Evolutionary conservation across 64 coral and sea anemone species (phyloP), one percentile per base, ranked within the genome.

Genomic region (Montipora sp.): DNA sequence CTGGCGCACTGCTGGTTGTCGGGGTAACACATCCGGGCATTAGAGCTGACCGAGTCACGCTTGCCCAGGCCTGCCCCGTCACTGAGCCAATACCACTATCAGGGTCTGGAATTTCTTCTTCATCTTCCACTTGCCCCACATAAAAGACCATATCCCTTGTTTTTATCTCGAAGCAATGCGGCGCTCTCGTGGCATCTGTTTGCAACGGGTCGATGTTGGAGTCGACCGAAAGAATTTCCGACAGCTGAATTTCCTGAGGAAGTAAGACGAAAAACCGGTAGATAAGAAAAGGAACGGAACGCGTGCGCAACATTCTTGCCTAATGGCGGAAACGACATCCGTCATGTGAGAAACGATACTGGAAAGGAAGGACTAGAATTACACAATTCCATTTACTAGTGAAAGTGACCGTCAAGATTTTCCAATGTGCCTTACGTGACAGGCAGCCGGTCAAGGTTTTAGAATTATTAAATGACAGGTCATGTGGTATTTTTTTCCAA

Each of bases 141-240:
- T 94, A 97, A 66, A 94, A 97, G 8, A 97, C 48, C 83, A 94
- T 90, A 46, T 93, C 90, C 27, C 95, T 87, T 77, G 95, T 96
- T 80, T 97, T 97, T 92, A 97, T 97, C 84, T 97, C 95, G 88
- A 94, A 94, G 61, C 95, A 97, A 60, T 97, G 95, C 1, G 95
- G 90, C 48, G 93, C 92, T 48, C 95, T 83, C 3, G 89, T 90
- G 8, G 95, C 92, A 43, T 97, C 92, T 53, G 95, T 94, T 47
- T 91, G 91, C 36, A 96, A 53, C 2, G 95, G 95, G 47, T 97
- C 95, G 16, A 97, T 97, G 72, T 94, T 97, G 47, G 95, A 93
- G 43, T 97, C 95, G 23, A 97, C 95, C 3, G 95, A 97, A 2
- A 97, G 89, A 20, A 97, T 91, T 70, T 97, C 95, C 66, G 95